A percentile compares a stretch with the other conserved stretches of the same genome.
phyloP scores from a whole-genome alignment of 2,797 vertebrate genomes.

The Molossus alvarezi region DNA sequence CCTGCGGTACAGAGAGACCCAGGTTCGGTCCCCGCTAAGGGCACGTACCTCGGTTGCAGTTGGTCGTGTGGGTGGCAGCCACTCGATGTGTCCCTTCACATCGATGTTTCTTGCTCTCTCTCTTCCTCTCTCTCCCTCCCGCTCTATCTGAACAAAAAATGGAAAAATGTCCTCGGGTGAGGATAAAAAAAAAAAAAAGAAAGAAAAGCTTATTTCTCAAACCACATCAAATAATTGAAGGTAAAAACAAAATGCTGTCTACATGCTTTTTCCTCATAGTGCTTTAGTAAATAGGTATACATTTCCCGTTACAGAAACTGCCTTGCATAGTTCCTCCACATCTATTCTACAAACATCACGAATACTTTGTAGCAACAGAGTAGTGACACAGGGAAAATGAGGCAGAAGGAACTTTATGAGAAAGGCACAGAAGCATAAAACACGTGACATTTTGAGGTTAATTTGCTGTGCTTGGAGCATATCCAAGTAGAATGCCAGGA shows the following conservation, averaged over 20 bases:
- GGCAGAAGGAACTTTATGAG: background rate
- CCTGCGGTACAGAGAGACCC: too few relatives aligned
- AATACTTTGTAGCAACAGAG: background rate
- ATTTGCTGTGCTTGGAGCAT: background rate
- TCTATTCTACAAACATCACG: background rate
- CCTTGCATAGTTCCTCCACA: background rate
- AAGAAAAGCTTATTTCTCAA: constrained; percentile 6
- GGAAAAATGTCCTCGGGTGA: too few relatives aligned
- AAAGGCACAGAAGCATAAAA: background rate
- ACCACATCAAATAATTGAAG: constrained; percentile 31
- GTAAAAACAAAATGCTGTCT: background rate
- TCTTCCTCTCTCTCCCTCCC: too few relatives aligned
- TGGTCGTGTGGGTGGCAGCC: too few relatives aligned
- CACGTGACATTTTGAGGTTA: background rate
- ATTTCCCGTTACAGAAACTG: background rate
- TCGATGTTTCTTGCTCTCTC: too few relatives aligned
- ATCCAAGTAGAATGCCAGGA: background rate
- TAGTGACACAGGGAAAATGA: background rate
- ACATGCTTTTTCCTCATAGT: constrained; percentile 12
- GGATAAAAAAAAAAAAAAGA: too few relatives aligned
- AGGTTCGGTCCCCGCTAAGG: too few relatives aligned
- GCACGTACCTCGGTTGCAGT: too few relatives aligned
- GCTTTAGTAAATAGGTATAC: background rate
- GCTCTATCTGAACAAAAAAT: too few relatives aligned
- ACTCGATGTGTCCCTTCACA: too few relatives aligned